phyloP scores from a whole-genome alignment of 2,797 vertebrate species.

The Molossus molossus region DNA sequence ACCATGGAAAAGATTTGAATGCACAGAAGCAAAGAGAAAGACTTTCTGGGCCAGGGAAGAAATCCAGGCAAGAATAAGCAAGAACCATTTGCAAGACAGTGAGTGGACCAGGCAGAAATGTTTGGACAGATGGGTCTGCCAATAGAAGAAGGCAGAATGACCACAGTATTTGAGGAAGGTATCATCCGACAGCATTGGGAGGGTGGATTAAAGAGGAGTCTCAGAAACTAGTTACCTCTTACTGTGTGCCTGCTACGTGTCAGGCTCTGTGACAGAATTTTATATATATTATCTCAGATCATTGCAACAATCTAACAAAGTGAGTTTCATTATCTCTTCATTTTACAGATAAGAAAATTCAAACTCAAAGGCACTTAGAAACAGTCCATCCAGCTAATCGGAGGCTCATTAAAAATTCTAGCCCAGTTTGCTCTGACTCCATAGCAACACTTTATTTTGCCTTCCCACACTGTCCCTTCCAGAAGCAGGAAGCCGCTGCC shows the following conservation, averaged over 20 bases:
- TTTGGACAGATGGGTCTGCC: neutral
- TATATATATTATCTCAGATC: neutral
- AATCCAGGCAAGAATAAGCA: neutral
- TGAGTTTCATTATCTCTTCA: neutral
- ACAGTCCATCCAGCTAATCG: neutral
- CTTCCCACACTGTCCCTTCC: neutral
- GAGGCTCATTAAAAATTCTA: neutral
- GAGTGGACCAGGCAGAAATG: neutral
- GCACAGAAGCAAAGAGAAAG: neutral
- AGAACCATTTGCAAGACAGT: neutral
- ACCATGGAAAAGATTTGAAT: neutral
- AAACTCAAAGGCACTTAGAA: constrained; percentile 5
- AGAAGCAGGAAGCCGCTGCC: neutral
- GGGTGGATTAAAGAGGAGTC: neutral
- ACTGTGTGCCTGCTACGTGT: neutral
- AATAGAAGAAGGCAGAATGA: neutral
- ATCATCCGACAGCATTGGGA: neutral
- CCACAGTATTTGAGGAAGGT: neutral
- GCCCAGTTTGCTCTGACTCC: neutral
- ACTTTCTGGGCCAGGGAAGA: neutral
- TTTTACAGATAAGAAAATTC: constrained; percentile 43
- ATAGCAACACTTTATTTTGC: neutral
- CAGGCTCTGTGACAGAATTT: neutral
- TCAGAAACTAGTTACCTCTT: neutral
- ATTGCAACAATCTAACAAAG: neutral